Base-by-base conservation (phyloP, 1,140 invertebrate species). In the Anoplolepis gracilipes region DNA sequence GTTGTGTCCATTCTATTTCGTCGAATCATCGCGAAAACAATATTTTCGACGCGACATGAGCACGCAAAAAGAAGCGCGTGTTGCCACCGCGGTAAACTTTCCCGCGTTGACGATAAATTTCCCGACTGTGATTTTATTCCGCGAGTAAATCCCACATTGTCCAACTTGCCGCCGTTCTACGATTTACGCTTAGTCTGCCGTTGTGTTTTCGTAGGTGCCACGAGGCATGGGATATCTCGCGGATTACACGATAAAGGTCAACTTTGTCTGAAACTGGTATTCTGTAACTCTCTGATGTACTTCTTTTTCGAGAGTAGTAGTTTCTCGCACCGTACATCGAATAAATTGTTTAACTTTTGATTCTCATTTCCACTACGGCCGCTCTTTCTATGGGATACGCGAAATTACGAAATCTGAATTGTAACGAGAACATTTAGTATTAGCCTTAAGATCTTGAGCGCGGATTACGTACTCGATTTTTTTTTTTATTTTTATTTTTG, bases 381-480 rank as follows among this genome's bases (percentile, higher is more conserved):
- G 70, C 16, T 75, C 10, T 88, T 72, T 46, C 49, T 2, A 11
- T 42, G 39, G n/a, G 19, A 62, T 8, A 25, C 59, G 39, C 5
- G 30, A 53, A n/a, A n/a, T n/a, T n/a, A n/a, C n/a, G 25, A 67
- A 72, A 75, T 87, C 75, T 81, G 70, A 81, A 88, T 22, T 85
- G 36, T 57, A 73, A 87, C 67, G 33, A 55, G 28, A 22, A n/a
- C n/a, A 28, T 84, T 85, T 42, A 42, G 11, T 39, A 57, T 42
- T 72, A n/a, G 16, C 69, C 59, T 59, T 39, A 64, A 55, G 36
- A 70, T 85, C 73, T n/a, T 22, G 11, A 61, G 25, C 22, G 55
- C n/a, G 57, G 73, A 85, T 85, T 53, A 7, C 11, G 8, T 33
- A 22, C 6, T 77, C 19, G 22, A 30, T 16, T 30, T 53, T 1